Percentiles rank a stretch among this genome's conserved stretches.
These are phyloP conservation scores for Enteromius treurensis DNA, from an alignment of 2,797 vertebrate species.

Conservation along the genomic window DNA sequence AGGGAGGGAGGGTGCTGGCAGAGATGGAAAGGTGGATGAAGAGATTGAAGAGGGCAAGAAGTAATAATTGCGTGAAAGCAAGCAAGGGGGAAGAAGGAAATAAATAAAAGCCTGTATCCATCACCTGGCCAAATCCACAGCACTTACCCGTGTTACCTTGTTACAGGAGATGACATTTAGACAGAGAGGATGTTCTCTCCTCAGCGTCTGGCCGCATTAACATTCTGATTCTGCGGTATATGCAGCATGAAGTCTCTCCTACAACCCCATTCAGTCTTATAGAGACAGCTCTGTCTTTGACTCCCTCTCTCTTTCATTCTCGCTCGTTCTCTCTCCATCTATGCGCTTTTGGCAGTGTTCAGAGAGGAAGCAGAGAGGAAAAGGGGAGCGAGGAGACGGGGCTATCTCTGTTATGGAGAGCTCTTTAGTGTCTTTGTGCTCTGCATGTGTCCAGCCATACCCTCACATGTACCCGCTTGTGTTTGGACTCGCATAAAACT, in stretches of 20 bases:
- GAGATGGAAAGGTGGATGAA: conserved; percentile 55
- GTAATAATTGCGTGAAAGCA: conserved; percentile 37
- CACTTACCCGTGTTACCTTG: conserved; percentile 40
- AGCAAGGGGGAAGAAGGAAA: conserved; percentile 28
- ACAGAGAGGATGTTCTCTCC: conserved; percentile 42
- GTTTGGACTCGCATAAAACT: conserved; percentile 63
- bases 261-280: conserved; percentile 55
- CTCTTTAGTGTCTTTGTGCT: conserved; percentile 66
- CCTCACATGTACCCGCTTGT: conserved; percentile 69
- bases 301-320: conserved; percentile 48
- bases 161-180: conserved; percentile 36
- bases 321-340: conserved; percentile 24
- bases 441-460: conserved; percentile 65
- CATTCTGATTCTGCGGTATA: conserved; percentile 60
- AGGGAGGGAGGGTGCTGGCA: conserved; percentile 14
- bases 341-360: conserved; percentile 53
- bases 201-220: conserved; percentile 59
- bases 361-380: conserved; percentile 55
- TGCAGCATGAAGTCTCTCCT: conserved; percentile 49
- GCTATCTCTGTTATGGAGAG: conserved; percentile 51
- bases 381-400: conserved; percentile 37
- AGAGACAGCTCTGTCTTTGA: conserved; percentile 57
- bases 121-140: conserved; percentile 40
- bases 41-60: conserved; percentile 50
- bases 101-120: conserved; percentile 49